Evolutionary conservation across 2,888 invertebrate species (phyloP).

Genomic region (Archips crataeganus): DNA sequence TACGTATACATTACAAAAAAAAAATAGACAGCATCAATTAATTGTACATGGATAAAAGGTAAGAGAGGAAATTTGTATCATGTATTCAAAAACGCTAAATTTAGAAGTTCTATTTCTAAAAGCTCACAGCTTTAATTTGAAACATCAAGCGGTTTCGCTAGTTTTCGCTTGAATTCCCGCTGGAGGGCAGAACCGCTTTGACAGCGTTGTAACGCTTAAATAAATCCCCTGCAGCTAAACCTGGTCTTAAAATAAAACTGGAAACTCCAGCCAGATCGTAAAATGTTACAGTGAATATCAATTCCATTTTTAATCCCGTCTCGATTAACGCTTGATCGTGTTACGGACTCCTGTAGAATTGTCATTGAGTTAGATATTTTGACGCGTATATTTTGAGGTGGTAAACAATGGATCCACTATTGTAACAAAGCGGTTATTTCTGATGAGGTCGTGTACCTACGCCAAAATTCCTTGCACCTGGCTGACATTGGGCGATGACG

Average conservation of each 20-base stretch:
- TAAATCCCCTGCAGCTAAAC: slow-evolving; percentile 37
- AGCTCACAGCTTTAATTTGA: slow-evolving; percentile 28
- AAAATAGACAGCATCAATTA: no score
- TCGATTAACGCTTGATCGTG: slow-evolving; percentile 13
- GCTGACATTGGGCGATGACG: slow-evolving; percentile 45
- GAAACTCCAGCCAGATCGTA: slow-evolving; percentile 32
- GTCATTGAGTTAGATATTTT: slow-evolving; percentile 28
- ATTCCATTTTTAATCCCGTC: slow-evolving; percentile 30
- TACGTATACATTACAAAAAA: no score
- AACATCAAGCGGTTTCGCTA: slow-evolving; percentile 27
- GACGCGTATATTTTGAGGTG: slow-evolving; percentile 61
- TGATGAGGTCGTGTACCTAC: slow-evolving; percentile 70
- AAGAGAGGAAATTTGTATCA: not conserved
- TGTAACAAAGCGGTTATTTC: slow-evolving; percentile 63
- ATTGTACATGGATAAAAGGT: not conserved
- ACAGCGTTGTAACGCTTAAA: slow-evolving; percentile 24
- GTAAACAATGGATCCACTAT: slow-evolving; percentile 62
- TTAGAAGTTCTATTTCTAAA: slow-evolving; percentile 7
- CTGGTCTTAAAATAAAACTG: slow-evolving; percentile 37
- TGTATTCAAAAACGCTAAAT: slow-evolving; percentile 13
- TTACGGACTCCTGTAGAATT: not conserved
- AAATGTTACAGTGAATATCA: slow-evolving; percentile 38
- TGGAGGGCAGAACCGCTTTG: slow-evolving; percentile 15
- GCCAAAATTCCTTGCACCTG: slow-evolving; percentile 60
- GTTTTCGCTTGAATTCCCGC: slow-evolving; percentile 27